phyloP scores from a whole-genome alignment of 2,797 vertebrate genomes.

The Urocyon cinereoargenteus region DNA sequence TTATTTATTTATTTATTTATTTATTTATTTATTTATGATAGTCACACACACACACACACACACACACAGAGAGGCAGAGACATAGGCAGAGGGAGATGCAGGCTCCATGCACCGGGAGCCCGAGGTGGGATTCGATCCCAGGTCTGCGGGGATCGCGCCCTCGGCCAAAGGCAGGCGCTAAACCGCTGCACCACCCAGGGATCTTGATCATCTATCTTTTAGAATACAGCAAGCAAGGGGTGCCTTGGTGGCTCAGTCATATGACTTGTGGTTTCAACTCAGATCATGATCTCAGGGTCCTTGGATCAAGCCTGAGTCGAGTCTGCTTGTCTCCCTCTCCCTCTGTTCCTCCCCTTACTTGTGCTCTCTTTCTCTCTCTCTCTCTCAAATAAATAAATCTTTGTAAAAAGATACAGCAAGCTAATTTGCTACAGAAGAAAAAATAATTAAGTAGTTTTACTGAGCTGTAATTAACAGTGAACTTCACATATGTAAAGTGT shows the following conservation, averaged over 20 bases:
- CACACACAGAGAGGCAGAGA: too few relatives aligned
- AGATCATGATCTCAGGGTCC: background rate
- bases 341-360: background rate
- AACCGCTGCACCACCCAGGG: too few relatives aligned
- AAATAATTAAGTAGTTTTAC: background rate
- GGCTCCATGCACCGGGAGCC: too few relatives aligned
- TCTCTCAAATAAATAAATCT: background rate
- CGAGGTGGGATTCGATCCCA: too few relatives aligned
- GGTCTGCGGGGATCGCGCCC: too few relatives aligned
- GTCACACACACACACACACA: too few relatives aligned
- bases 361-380: background rate
- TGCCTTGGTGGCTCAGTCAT: background rate
- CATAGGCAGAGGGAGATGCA: too few relatives aligned
- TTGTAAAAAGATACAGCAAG: background rate
- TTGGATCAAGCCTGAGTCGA: background rate
- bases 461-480: background rate
- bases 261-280: background rate
- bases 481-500: background rate
- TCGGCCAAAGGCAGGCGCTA: too few relatives aligned
- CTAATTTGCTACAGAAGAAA: background rate
- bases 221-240: background rate
- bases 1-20: too few relatives aligned
- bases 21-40: too few relatives aligned
- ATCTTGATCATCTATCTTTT: background rate
- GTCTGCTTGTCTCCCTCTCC: background rate